phyloP scores from a whole-genome alignment of 2,797 vertebrate genomes.

The Macrochelys suwanniensis region DNA sequence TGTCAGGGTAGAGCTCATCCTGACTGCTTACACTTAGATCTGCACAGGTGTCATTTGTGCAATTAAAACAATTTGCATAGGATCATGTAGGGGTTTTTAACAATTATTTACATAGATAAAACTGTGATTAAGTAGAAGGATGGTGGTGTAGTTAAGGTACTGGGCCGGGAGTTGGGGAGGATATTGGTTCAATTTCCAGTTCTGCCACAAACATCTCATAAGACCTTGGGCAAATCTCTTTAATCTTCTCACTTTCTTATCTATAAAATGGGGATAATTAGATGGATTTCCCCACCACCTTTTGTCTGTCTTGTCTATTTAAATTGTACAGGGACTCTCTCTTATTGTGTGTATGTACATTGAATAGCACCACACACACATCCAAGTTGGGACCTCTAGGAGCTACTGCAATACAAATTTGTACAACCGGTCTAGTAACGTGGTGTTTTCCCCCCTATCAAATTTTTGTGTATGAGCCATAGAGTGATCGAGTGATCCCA shows the following conservation, averaged over 20 bases:
- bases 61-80: background rate
- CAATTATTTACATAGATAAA: background rate
- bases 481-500: background rate
- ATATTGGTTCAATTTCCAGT: rapidly evolving
- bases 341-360: background rate
- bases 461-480: background rate
- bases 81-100: background rate
- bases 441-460: background rate
- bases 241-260: background rate
- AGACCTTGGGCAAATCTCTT: background rate
- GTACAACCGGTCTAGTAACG: rapidly evolving
- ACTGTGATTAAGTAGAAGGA: background rate
- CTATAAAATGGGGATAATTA: background rate
- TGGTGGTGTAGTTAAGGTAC: background rate
- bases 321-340: background rate
- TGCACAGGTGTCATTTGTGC: background rate
- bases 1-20: no score
- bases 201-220: background rate
- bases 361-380: background rate
- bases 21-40: no score
- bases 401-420: background rate
- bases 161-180: background rate
- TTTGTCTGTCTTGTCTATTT: background rate
- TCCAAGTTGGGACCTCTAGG: background rate
- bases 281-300: background rate